Percentiles rank a stretch among this genome's conserved stretches.
These are phyloP conservation scores for Bubo blakistoni DNA, from an alignment of 2,113 vertebrate species.

Conservation along the genomic window DNA sequence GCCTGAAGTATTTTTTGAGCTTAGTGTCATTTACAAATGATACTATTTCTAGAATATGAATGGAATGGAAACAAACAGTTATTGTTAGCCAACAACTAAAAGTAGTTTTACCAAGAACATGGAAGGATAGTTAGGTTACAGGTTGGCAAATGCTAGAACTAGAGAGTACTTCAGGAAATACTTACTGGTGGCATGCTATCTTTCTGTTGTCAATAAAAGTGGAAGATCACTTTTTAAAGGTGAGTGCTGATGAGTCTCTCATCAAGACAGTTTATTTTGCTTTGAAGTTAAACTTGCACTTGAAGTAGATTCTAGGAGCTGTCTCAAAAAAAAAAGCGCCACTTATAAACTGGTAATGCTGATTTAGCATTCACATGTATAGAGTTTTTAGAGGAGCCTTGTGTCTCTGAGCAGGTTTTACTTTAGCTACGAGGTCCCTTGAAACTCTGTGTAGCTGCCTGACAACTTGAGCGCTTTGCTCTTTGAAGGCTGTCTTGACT, in stretches of 20 bases:
- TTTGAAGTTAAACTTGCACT: not conserved
- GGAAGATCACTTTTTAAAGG: not conserved
- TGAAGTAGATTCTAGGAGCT: not conserved
- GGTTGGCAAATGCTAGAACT: not conserved
- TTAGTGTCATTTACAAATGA: not conserved
- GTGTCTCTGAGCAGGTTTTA: not conserved
- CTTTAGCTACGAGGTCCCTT: not conserved
- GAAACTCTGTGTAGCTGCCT: not conserved
- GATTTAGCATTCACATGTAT: not conserved
- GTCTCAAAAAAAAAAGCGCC: not conserved
- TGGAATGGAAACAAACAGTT: not conserved
- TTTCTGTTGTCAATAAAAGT: not conserved
- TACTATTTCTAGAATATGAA: not conserved
- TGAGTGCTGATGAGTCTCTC: not conserved
- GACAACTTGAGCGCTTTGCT: not conserved
- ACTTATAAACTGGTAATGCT: not conserved
- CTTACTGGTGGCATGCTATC: not conserved
- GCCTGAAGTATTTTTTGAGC: not conserved
- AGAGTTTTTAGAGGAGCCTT: not conserved
- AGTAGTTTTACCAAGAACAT: not conserved
- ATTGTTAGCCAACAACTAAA: not conserved
- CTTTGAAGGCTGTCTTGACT: not conserved
- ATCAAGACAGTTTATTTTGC: not conserved
- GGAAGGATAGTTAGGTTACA: not conserved
- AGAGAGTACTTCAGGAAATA: not conserved